Percentiles rank a stretch among this genome's conserved stretches.
Conservation (phyloP, 1,140 invertebrate species). For the Drosophila pallidifrons region DNA sequence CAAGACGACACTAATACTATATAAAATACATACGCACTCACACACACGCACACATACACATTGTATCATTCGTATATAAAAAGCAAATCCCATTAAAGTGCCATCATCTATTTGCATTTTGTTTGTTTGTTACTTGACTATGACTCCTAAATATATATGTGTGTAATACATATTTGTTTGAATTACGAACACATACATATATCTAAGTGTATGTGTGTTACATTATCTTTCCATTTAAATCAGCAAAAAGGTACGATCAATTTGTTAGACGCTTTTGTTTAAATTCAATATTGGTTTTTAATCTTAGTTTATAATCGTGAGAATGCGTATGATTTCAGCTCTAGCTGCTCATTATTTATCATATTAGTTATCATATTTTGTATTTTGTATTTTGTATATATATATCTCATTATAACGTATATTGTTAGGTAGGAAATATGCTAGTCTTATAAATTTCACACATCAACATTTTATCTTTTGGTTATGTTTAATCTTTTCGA, state of each 20-base stretch:
- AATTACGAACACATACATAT: slow-evolving; percentile 20
- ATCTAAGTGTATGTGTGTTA: slow-evolving; percentile 2
- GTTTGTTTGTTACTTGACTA: slow-evolving; percentile 17
- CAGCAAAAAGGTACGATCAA: slow-evolving; percentile 79
- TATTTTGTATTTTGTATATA: slow-evolving; percentile 48
- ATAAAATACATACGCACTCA: slow-evolving; percentile 26
- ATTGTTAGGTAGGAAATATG: slow-evolving; percentile 83
- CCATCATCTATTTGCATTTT: slow-evolving; percentile 38
- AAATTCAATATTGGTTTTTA: slow-evolving; percentile 54
- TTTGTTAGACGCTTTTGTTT: slow-evolving; percentile 55
- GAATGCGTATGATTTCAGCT: slow-evolving; percentile 57
- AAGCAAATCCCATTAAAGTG: slow-evolving; percentile 79
- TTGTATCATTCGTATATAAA: slow-evolving; percentile 48
- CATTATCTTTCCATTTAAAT: slow-evolving; percentile 51
- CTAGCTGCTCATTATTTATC: slow-evolving; percentile 61
- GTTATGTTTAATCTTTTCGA: slow-evolving; percentile 66
- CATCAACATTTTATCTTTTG: slow-evolving; percentile 80
- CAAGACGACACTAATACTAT: slow-evolving; percentile 46
- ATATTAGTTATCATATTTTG: slow-evolving; percentile 52
- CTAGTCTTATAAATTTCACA: slow-evolving; percentile 85
- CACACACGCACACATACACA: slow-evolving; percentile 17
- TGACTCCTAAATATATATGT: slow-evolving; percentile 21
- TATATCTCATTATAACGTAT: slow-evolving; percentile 59
- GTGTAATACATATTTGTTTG: slow-evolving; percentile 74
- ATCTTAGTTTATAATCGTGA: slow-evolving; percentile 56